Percentiles rank a stretch among this genome's conserved stretches.
Conservation (phyloP, 1,140 invertebrate genomes). For the Ceratina calcarata region DNA sequence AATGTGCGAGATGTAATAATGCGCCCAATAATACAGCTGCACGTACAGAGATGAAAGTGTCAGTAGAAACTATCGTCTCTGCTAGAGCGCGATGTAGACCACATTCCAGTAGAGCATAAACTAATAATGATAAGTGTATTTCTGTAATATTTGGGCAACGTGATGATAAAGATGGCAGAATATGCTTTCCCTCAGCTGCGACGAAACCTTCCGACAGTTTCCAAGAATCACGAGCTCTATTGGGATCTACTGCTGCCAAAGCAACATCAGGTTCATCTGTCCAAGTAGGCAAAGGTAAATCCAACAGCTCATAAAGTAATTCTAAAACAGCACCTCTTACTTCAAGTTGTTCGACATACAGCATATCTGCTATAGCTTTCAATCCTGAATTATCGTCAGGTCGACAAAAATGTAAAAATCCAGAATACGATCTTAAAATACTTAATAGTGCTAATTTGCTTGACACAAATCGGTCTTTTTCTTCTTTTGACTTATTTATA, state of each 20-base stretch:
- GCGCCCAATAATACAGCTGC: slow-evolving; percentile 94
- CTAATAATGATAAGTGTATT: slow-evolving; percentile 93
- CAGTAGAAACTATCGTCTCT: slow-evolving; percentile 93
- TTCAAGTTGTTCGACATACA: slow-evolving; percentile 93
- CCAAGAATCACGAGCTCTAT: slow-evolving; percentile 89
- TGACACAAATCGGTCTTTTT: slow-evolving; percentile 90
- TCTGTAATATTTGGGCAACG: slow-evolving; percentile 94
- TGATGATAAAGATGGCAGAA: slow-evolving; percentile 90
- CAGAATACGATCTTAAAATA: slow-evolving; percentile 94
- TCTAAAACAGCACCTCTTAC: slow-evolving; percentile 94
- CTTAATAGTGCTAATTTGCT: slow-evolving; percentile 91
- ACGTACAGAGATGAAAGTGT: slow-evolving; percentile 93
- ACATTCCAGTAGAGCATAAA: slow-evolving; percentile 92
- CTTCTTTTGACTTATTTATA: slow-evolving; percentile 85
- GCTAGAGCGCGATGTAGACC: slow-evolving; percentile 93
- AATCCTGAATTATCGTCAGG: slow-evolving; percentile 87
- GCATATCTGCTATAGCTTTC: slow-evolving; percentile 91
- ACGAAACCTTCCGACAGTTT: slow-evolving; percentile 95
- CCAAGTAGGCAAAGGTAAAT: slow-evolving; percentile 92
- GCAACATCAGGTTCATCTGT: slow-evolving; percentile 94
- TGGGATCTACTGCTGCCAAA: slow-evolving; percentile 91
- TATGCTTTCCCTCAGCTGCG: slow-evolving; percentile 90
- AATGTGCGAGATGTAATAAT: slow-evolving; percentile 91
- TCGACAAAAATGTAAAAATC: slow-evolving; percentile 91
- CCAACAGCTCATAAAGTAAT: slow-evolving; percentile 93